Base-by-base conservation (phyloP, 2,797 vertebrate genomes). In the Anolis apletophallus region DNA sequence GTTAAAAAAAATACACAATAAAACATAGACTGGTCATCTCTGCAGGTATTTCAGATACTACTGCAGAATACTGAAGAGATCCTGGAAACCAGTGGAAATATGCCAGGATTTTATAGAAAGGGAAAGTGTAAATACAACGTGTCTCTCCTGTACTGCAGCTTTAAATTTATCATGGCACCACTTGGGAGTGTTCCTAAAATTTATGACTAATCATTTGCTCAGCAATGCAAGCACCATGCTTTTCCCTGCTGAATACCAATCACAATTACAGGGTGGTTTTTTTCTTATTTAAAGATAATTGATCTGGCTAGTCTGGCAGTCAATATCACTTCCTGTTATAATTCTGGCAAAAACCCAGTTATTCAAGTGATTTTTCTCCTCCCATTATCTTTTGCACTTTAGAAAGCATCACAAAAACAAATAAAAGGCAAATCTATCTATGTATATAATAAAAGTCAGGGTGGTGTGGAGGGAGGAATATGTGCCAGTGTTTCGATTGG, bases 221-320 rank as follows among this genome's bases (percentile, higher is more conserved):
- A 85, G 87, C 84, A 80, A 85, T 87, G 14, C 73, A 91, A 82
- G 87, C 91, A 93, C 84, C 71, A 29, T 81, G 72, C 78, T 88
- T 85, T 81, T 77, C 64, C 61, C 74, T 46, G 32, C 32, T 61
- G 46, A 72, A 77, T 55, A 72, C 23, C 52, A 80, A 61, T 59
- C 68, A 32, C 36, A 34, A 8, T 64, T n/a, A n/a, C 10, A 32
- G 72, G 4, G 52, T 59, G n/a, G n/a, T 50, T 64, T 64, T 40
- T 46, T 87, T 36, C 46, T 77, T 78, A 82, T 82, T 78, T 87
- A 59, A 61, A 59, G 52, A 74, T n/a, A 52, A 74, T 61, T 72
- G 86, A 83, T 79, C 67, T 29, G 21, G 34, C 84, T 46, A 79
- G 54, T n/a, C 69, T 52, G n/a, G 54, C 55, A 59, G 76, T 79